Conservation (phyloP, 2,888 invertebrate genomes). For the Dendrolimus pini region DNA sequence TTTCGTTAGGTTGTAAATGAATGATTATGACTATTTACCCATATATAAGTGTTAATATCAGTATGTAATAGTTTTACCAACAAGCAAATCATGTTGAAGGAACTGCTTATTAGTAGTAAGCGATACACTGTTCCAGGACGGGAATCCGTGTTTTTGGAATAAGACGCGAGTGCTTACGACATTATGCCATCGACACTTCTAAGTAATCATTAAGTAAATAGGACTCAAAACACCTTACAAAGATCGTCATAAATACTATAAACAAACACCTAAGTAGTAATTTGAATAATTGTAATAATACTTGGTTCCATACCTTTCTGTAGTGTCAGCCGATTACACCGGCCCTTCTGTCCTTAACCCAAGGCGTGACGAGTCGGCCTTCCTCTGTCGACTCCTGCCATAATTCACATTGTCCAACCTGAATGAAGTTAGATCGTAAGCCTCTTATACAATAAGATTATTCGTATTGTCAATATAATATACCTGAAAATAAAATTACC, state of each 20-base stretch:
- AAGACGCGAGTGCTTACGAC: too few relatives aligned
- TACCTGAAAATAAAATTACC: too few relatives aligned
- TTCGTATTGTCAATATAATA: background rate
- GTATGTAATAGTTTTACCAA: too few relatives aligned
- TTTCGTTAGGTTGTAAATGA: too few relatives aligned
- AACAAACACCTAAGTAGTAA: background rate
- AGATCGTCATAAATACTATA: constrained; percentile 13
- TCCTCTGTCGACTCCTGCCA: constrained; percentile 51
- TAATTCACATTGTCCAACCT: constrained; percentile 57
- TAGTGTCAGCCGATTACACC: constrained; percentile 6
- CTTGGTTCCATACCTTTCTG: constrained; percentile 12
- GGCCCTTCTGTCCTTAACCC: constrained; percentile 69
- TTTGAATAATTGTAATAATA: background rate
- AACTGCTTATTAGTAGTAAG: too few relatives aligned
- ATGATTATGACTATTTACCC: too few relatives aligned
- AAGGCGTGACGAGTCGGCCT: constrained; percentile 74
- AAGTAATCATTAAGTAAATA: too few relatives aligned
- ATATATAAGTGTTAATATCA: too few relatives aligned
- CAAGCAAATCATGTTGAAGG: too few relatives aligned
- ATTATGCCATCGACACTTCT: too few relatives aligned
- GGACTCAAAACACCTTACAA: background rate
- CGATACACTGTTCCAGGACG: too few relatives aligned
- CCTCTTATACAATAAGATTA: constrained; percentile 2
- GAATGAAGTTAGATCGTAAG: constrained; percentile 3
- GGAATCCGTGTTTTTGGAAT: too few relatives aligned